Conservation (phyloP, 2,113 vertebrate species). For the Camelus dromedarius region DNA sequence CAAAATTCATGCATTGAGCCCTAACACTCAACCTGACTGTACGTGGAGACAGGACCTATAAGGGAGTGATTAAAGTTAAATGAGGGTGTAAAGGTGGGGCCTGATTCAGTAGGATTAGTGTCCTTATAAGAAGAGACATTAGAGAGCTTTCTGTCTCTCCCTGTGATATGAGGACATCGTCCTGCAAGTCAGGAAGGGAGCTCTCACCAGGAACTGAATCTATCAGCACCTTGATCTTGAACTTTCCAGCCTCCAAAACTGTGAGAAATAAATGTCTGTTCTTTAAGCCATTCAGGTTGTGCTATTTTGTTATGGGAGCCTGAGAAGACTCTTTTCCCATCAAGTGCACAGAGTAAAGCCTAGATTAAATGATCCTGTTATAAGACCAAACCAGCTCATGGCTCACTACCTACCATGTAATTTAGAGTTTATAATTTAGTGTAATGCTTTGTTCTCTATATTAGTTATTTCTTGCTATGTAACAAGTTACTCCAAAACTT, state of each 20-base stretch:
- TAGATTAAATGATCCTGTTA: background rate
- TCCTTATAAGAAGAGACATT: background rate
- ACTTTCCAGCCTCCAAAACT: background rate
- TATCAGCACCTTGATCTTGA: background rate
- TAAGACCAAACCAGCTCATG: background rate
- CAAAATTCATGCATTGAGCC: background rate
- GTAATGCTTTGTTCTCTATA: background rate
- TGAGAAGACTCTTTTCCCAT: background rate
- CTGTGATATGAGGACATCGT: background rate
- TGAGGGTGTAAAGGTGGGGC: background rate
- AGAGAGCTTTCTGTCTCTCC: background rate
- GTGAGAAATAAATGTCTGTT: background rate
- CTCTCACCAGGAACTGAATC: background rate
- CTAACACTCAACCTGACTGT: background rate
- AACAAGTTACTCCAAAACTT: background rate
- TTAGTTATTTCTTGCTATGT: background rate
- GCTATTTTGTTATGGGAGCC: background rate
- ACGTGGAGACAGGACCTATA: background rate
- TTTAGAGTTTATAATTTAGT: conserved; percentile 29
- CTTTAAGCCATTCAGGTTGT: background rate
- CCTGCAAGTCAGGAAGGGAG: too few species aligned
- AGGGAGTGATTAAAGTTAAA: background rate
- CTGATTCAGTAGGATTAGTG: background rate
- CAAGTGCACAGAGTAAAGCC: background rate
- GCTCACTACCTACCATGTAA: background rate